Evolutionary conservation across 2,113 vertebrate genomes (phyloP), one percentile per base, ranked within the genome.

Genomic region (Corythornis vintsioides): DNA sequence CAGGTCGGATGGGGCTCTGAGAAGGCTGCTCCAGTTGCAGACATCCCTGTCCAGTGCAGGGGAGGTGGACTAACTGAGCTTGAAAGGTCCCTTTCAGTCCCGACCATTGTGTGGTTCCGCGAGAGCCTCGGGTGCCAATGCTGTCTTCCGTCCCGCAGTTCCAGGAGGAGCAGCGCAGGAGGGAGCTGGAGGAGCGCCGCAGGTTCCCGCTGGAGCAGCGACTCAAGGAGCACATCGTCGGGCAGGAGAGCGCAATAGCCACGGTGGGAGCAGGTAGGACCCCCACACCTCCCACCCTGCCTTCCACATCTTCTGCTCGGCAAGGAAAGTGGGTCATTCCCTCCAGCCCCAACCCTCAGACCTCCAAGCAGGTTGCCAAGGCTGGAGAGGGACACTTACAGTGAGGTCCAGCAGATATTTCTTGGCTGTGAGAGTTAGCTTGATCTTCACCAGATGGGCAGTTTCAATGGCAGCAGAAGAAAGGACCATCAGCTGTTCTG

Each of bases 181-280:
- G 97, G 26, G 99, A 99, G 76, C 90, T 98, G 1, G 98, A 98
- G 89, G 98, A 99, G 73, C 98, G 99, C 53, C 98, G 99, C 57
- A 97, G 98, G 73, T 99, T 99, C 64, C 99, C 99, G 1, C 97
- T 99, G 93, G 99, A 99, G 97, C 98, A 98, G 75, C 97, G 99
- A 55, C 98, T 99, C 31, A 98, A 98, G 87, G 99, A 99, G 86
- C 98, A 99, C 90, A 99, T 99, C 96, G 98, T 99, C 6, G 99
- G 99, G 15, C 99, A 99, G 95, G 99, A 99, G 97, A 98, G 97
- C 4, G 99, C 99, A 81, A 99, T 99, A 42, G 98, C 98, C 40
- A 99, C 98, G 0, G 99, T 99, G 56, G 99, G 98, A 64, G 99
- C 99, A 94, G 99, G 99, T 99, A 97, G 95, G 95, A 79, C 9